Evolutionary conservation across 2,797 vertebrate species (phyloP).

Genomic region (Aphelocoma californica): DNA sequence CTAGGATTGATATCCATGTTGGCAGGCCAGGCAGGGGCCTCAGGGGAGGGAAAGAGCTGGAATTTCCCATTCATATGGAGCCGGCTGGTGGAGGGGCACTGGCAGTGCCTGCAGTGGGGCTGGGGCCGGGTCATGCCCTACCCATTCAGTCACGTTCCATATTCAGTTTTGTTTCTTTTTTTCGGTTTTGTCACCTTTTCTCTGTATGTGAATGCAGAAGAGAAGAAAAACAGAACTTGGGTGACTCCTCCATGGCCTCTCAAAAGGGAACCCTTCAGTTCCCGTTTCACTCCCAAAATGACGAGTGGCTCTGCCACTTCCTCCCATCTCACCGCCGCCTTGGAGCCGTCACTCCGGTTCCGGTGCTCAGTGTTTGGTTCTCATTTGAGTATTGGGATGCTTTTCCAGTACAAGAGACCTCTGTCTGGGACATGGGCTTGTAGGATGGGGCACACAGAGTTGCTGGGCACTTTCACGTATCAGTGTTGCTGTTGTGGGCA

Average conservation of each 20-base stretch:
- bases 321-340: rapidly evolving
- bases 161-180: background rate
- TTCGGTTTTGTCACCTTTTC: background rate
- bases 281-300: background rate
- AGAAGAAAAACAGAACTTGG: too few relatives aligned
- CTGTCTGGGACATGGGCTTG: background rate
- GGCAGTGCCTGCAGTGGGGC: background rate
- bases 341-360: rapidly evolving
- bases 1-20: rapidly evolving
- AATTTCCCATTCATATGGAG: rapidly evolving
- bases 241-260: background rate
- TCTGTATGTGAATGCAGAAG: background rate
- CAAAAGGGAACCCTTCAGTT: background rate
- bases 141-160: rapidly evolving
- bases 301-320: rapidly evolving
- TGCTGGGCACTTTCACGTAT: rapidly evolving
- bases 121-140: rapidly evolving
- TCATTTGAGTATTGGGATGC: rapidly evolving
- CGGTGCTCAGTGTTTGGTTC: background rate
- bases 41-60: rapidly evolving
- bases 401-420: rapidly evolving
- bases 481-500: rapidly evolving
- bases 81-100: rapidly evolving
- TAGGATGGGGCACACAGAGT: rapidly evolving
- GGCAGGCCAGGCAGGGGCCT: background rate